These are phyloP conservation scores for Thamnophis elegans DNA, from an alignment of 2,797 vertebrate species.

Conservation along the genomic window DNA sequence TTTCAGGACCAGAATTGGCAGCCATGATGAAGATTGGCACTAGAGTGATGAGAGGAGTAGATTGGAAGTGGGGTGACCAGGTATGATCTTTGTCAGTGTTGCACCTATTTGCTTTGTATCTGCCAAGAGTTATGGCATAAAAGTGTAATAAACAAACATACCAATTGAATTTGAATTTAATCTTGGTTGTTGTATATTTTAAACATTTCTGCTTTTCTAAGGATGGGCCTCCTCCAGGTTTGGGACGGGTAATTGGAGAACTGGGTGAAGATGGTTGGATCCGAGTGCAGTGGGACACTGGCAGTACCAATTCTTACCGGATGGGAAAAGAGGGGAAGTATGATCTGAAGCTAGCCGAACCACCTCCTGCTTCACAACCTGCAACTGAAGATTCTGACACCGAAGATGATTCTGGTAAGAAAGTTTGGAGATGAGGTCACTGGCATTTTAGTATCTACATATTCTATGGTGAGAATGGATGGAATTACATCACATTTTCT, in stretches of 20 bases:
- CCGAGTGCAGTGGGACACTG: conserved; percentile 96
- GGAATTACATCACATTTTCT: neutral
- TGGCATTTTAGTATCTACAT: neutral
- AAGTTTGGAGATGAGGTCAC: neutral
- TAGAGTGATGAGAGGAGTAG: conserved; percentile 94
- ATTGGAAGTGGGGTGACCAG: conserved; percentile 99
- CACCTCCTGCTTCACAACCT: conserved; percentile 82
- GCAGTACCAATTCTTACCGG: conserved; percentile 97
- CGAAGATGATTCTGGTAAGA: conserved; percentile 89
- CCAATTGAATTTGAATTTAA: neutral
- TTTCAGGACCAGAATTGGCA: conserved; percentile 93
- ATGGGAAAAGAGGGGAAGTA: conserved; percentile 99
- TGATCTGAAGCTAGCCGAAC: conserved; percentile 92
- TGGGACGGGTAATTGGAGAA: conserved; percentile 95
- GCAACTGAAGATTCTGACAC: conserved; percentile 91
- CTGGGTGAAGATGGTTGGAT: conserved; percentile 98
- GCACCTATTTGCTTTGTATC: neutral
- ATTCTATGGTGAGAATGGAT: neutral
- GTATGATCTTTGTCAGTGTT: conserved; percentile 65
- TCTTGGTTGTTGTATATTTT: neutral
- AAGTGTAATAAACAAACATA: neutral
- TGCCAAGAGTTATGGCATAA: neutral
- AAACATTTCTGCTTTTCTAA: conserved; percentile 23
- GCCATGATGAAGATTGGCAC: conserved; percentile 99
- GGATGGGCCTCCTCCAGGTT: conserved; percentile 94